A percentile compares a stretch with the other conserved stretches of the same genome.
phyloP scores from a whole-genome alignment of 2,888 invertebrate species.

The Tipula confusa region DNA sequence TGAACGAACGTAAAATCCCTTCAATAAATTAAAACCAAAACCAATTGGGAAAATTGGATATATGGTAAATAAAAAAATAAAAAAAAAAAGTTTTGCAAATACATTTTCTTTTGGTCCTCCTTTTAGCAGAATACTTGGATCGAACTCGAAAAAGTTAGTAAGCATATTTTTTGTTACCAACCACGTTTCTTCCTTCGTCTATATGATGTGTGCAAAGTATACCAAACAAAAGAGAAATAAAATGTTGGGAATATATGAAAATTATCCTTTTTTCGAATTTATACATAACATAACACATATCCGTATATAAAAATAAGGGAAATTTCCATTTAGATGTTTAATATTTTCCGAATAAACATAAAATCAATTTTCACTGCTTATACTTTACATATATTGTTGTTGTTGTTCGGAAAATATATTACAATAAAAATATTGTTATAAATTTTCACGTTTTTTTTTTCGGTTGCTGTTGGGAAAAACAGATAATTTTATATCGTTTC shows the following conservation, averaged over 20 bases:
- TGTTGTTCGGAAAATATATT: neutral
- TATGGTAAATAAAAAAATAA: neutral
- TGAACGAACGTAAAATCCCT: neutral
- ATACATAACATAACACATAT: neutral
- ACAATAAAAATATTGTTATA: neutral
- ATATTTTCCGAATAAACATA: conserved; percentile 25
- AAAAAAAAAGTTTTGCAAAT: neutral
- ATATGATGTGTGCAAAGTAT: neutral
- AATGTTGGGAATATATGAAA: conserved; percentile 16
- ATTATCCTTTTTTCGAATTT: conserved; percentile 17
- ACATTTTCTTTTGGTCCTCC: neutral
- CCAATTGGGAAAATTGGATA: neutral
- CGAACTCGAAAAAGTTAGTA: too few relatives aligned
- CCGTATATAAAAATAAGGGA: neutral
- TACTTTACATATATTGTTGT: neutral
- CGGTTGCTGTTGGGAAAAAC: neutral
- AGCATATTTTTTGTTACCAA: too few relatives aligned
- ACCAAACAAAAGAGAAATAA: neutral
- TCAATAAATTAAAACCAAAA: neutral
- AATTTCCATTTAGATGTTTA: conserved; percentile 25
- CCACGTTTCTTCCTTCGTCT: too few relatives aligned
- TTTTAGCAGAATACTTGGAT: neutral
- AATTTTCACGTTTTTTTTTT: neutral
- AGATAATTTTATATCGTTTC: neutral
- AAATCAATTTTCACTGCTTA: conserved; percentile 20